phyloP scores from a whole-genome alignment of 2,797 vertebrate genomes.

The Hemitrygon akajei region DNA sequence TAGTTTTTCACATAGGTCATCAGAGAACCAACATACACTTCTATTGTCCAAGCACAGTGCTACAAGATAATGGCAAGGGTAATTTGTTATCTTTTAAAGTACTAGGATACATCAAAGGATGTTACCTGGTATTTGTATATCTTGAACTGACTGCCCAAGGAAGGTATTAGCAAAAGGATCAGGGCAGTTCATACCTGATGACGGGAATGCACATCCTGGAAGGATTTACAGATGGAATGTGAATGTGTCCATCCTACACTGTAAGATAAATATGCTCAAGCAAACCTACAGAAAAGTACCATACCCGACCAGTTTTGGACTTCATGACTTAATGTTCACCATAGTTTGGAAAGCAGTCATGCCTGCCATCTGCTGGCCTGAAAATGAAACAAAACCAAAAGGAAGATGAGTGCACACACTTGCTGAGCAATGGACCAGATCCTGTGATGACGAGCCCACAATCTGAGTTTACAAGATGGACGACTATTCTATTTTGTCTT shows the following conservation, averaged over 20 bases:
- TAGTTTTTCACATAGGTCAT: neutral
- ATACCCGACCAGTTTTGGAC: neutral
- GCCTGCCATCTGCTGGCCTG: slow-evolving; percentile 27
- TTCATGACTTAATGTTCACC: neutral
- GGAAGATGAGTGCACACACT: neutral
- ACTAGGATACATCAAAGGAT: neutral
- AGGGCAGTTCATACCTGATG: neutral
- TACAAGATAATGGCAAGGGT: neutral
- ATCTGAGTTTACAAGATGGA: too few species aligned
- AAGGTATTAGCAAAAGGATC: neutral
- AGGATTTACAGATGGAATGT: too few species aligned
- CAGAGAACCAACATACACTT: too few species aligned
- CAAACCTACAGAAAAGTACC: neutral
- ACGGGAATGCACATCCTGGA: neutral
- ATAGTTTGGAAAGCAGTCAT: neutral
- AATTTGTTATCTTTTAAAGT: neutral
- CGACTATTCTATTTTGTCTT: too few species aligned
- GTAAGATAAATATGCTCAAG: neutral
- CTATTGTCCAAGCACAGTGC: neutral
- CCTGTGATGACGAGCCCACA: neutral
- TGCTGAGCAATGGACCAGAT: neutral
- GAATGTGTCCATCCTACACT: neutral
- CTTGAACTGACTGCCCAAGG: neutral
- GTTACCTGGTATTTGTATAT: neutral
- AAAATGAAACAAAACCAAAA: neutral